Evolutionary conservation across 2,113 vertebrate genomes (phyloP), one percentile per base, ranked within the genome.

Genomic region (Ptilorrhoa leucosticta): DNA sequence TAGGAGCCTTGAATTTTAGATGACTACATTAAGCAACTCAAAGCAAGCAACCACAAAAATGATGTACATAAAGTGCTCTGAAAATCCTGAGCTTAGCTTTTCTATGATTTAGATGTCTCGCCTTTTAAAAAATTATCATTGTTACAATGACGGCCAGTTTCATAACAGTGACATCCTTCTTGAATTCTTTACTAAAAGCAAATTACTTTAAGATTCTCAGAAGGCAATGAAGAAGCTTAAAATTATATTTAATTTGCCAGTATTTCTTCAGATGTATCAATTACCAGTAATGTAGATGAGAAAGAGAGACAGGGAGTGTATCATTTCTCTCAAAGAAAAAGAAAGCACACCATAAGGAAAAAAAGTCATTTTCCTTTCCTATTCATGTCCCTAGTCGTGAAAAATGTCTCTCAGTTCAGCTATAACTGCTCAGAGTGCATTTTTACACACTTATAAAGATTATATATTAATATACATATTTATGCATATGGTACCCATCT

Each of bases 1-100:
- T 95, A 96, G 88, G 93, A 94, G 92, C 44, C 92, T 92, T 95
- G 95, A 90, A 95, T 97, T 96, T 96, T 94, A 92, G 90, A 95
- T 95, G 72, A 83, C 85, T 92, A 89, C 85, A 94, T 97, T 96
- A 97, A 95, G 83, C 64, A 96, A 94, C 72, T 92, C 72, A 90
- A 90, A 95, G 90, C 77, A 95, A 92, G 78, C 85, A 93, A 92
- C 90, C 83, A 82, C 92, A 94, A 89, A 95, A 94, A 94, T 47
- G 6, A 95, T 93, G 86, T 92, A 81, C 85, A 93, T 83, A 78
- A 93, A 96, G 90, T 80, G 65, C 94, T 90, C 72, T 76, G 68
- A 94, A 94, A 96, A 89, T 28, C 88, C 88, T 64, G 69, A 93
- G 88, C 88, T 93, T 95, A 73, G 90, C 92, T 93, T 33, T 95